Conservation (phyloP, 2,888 invertebrate genomes). For the Gari tellinella region DNA sequence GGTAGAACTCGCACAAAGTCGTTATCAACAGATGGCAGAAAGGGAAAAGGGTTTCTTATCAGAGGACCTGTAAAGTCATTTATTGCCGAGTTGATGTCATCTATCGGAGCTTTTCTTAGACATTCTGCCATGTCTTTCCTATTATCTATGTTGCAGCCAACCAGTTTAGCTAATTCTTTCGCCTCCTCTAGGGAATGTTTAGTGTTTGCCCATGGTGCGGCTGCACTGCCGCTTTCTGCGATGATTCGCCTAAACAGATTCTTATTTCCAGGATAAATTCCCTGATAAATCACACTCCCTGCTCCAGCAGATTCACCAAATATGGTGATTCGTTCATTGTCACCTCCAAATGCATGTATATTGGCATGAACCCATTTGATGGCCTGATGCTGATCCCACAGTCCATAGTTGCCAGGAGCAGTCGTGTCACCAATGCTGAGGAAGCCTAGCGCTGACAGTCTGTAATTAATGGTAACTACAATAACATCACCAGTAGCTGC, state of each 20-base stretch:
- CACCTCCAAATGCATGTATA: slow-evolving; percentile 85
- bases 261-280: slow-evolving; percentile 63
- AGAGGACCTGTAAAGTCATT: slow-evolving; percentile 1
- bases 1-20: slow-evolving; percentile 6
- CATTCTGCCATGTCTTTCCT: slow-evolving; percentile 17
- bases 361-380: slow-evolving; percentile 97
- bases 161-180: slow-evolving; percentile 19
- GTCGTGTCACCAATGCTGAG: slow-evolving; percentile 91
- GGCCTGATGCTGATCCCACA: slow-evolving; percentile 97
- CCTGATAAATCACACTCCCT: slow-evolving; percentile 63
- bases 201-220: slow-evolving; percentile 61
- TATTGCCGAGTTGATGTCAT: background rate
- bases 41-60: background rate
- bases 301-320: slow-evolving; percentile 76
- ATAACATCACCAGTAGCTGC: slow-evolving; percentile 95
- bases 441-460: slow-evolving; percentile 96
- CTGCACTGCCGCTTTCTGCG: slow-evolving; percentile 63
- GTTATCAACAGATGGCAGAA: slow-evolving; percentile 5
- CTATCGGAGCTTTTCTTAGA: background rate
- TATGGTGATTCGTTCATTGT: slow-evolving; percentile 62
- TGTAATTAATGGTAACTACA: slow-evolving; percentile 97
- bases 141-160: slow-evolving; percentile 28
- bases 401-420: slow-evolving; percentile 94
- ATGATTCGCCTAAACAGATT: slow-evolving; percentile 68
- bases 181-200: slow-evolving; percentile 39